Evolutionary conservation across 1,140 invertebrate genomes (phyloP), one percentile per base, ranked within the genome.

Genomic region (Mizuhopecten yessoensis): DNA sequence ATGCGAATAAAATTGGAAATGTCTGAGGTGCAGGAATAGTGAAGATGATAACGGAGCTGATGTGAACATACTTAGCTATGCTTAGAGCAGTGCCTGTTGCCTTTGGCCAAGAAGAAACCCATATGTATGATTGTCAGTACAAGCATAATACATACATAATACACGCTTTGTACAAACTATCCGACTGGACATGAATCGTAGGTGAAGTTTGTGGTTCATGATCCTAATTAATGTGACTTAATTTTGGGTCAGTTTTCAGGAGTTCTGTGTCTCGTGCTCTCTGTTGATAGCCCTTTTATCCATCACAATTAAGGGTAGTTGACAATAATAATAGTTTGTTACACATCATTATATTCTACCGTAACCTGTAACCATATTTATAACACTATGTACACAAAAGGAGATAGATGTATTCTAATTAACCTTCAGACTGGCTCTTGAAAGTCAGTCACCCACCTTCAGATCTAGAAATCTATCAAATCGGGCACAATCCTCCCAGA

Each of bases 241-340:
- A 17, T 17, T 49, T 1, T 5, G 36, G 36, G 36, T 39, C 36
- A 39, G 36, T 39, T 39, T 49, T 15, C 11, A 23, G 20, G 45
- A 13, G 11, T 49, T 49, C 45, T 49, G 45, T 49, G 45, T 49
- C 45, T 23, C 20, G 15, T 10, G 20, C n/a, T n/a, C n/a, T n/a
- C n/a, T n/a, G n/a, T n/a, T n/a, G n/a, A n/a, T n/a, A n/a, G n/a
- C n/a, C n/a, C n/a, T n/a, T n/a, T n/a, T n/a, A n/a, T n/a, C n/a
- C n/a, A n/a, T n/a, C n/a, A n/a, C n/a, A n/a, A n/a, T n/a, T n/a
- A n/a, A n/a, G n/a, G n/a, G n/a, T 39, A n/a, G 57, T 29, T 75
- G 57, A 75, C 57, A 75, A 49, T n/a, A n/a, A n/a, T 75, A 29
- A 75, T 9, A 75, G 57, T 75, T 75, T n/a, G 57, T 75, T 75